Conservation (phyloP, 2,797 vertebrate species). For the Myotis vivesi region DNA sequence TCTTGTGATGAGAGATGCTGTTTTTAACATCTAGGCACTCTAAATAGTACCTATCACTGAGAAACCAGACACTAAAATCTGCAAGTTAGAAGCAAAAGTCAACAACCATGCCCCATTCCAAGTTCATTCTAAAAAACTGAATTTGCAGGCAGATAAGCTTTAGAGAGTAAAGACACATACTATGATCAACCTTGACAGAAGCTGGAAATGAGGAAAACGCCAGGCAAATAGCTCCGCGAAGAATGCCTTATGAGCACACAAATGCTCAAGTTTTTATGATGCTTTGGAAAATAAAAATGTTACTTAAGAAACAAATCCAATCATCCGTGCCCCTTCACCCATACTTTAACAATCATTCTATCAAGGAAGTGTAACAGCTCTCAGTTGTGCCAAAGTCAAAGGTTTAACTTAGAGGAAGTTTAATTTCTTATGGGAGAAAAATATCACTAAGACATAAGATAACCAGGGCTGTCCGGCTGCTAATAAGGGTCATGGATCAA, state of each 20-base stretch:
- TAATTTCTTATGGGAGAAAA: slow-evolving; percentile 25
- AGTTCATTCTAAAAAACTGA: not conserved
- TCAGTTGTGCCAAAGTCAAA: not conserved
- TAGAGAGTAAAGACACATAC: not conserved
- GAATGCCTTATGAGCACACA: not conserved
- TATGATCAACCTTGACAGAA: not conserved
- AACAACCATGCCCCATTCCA: not conserved
- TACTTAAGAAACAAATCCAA: not conserved
- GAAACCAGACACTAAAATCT: not conserved
- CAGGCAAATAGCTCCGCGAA: not conserved
- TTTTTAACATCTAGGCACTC: slow-evolving; percentile 40
- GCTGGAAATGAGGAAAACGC: not conserved
- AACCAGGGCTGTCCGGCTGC: not conserved
- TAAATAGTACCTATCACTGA: slow-evolving; percentile 5
- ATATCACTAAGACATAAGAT: not conserved
- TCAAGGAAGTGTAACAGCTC: slow-evolving; percentile 12
- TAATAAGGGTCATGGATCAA: not conserved
- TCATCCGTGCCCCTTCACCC: not conserved
- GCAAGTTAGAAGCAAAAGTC: not conserved
- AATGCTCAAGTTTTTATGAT: not conserved
- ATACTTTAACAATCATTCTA: not conserved
- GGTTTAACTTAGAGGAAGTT: not conserved
- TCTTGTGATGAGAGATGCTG: slow-evolving; percentile 15
- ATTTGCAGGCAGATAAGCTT: slow-evolving; percentile 17
- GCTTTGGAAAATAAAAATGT: slow-evolving; percentile 33